Evolutionary conservation across 2,797 vertebrate species (phyloP), one percentile per base, ranked within the genome.

Genomic region (Delichon dasypus): DNA sequence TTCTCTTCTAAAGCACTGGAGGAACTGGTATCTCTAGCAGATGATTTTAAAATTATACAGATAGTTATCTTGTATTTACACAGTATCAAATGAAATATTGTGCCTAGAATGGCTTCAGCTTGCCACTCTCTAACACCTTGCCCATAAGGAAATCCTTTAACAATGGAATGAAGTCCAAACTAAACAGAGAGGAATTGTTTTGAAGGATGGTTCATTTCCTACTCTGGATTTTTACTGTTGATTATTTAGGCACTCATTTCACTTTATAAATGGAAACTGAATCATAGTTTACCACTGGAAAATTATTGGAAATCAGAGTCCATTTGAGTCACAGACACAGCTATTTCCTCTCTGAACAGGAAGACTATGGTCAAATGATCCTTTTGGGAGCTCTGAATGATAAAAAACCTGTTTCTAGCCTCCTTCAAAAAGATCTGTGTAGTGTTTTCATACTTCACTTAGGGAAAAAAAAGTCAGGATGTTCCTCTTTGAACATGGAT

Each of bases 181-280:
- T 89, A 97, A 98, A 98, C 96, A 98, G 83, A 95, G 44, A 21
- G 70, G 95, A 91, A 97, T 97, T 98, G 97, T 98, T 97, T 97
- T 94, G 96, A 96, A 97, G 96, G 95, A 97, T 97, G 90, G 96
- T 88, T 97, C 95, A 96, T 97, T 98, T 98, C 98, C 98, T 98
- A 82, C 91, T 94, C 96, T 97, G 94, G 85, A 91, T 96, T 95
- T 94, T 81, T 85, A 85, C 94, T 91, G 94, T 93, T 97, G 75
- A 97, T 97, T 98, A 97, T 97, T 96, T 94, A 87, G 95, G 94
- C 94, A 81, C 85, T 96, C 73, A 96, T 97, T 97, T 97, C 96
- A 95, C 96, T 98, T 97, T 97, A 98, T 97, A 98, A 98, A 98
- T 98, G 98, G 98, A 98, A 98, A 97, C 94, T 96, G 97, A 98